These are phyloP conservation scores for Petrolisthes cinctipes DNA, from an alignment of 2,888 invertebrate genomes.

Conservation along the genomic window DNA sequence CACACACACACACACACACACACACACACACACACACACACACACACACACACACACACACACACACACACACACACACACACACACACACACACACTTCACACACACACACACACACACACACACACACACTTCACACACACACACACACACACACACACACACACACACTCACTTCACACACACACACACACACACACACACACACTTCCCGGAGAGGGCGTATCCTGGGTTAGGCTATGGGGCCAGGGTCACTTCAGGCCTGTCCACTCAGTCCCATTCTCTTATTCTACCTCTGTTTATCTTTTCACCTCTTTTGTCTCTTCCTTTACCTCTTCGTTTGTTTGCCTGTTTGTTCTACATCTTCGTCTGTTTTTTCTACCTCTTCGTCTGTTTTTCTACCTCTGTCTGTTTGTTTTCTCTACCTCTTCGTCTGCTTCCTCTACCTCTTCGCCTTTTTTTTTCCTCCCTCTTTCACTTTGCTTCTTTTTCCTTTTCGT, in stretches of 20 bases:
- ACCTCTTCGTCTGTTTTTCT: not conserved
- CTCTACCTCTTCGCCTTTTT: not conserved
- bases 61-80: conserved; percentile 22
- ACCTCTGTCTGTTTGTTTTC: not conserved
- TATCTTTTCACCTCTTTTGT: not conserved
- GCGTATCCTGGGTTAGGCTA: not conserved
- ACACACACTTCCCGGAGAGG: not conserved
- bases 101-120: conserved; percentile 5
- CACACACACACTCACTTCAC: conserved; percentile 1
- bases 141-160: conserved; percentile 1
- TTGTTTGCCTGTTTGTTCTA: not conserved
- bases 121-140: not conserved
- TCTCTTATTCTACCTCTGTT: not conserved
- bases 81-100: conserved; percentile 7
- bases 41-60: conserved; percentile 22
- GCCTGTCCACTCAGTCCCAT: not conserved
- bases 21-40: conserved; percentile 20
- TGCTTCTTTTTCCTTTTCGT: not conserved
- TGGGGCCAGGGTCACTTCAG: not conserved
- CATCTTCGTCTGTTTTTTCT: not conserved
- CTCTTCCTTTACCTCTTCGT: not conserved
- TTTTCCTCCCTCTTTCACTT: not conserved
- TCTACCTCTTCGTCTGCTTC: not conserved
- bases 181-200: conserved; percentile 3
- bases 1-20: not conserved